Conservation (phyloP, 2,113 vertebrate genomes). For the Trichechus manatus region DNA sequence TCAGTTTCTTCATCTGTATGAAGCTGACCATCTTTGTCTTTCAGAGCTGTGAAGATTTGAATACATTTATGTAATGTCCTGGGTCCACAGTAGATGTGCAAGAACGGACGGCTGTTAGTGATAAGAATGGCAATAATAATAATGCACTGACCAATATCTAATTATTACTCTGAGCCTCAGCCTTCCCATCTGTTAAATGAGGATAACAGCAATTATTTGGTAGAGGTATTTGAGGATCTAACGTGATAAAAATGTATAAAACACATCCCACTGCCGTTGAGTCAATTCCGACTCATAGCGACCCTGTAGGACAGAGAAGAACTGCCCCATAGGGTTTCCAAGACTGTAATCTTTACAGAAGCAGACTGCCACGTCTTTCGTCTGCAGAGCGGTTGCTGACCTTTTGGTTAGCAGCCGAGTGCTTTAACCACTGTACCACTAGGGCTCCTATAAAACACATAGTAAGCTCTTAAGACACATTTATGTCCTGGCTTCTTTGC, state of each 20-base stretch:
- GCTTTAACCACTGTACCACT: too few relatives aligned
- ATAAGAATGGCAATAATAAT: not conserved
- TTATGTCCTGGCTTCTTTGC: not conserved
- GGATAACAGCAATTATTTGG: not conserved
- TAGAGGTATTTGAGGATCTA: not conserved
- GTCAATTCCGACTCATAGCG: too few relatives aligned
- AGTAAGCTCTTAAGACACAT: fast-evolving
- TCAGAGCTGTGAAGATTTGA: not conserved
- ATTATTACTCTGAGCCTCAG: not conserved
- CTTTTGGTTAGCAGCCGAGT: too few relatives aligned
- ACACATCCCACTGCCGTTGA: too few relatives aligned
- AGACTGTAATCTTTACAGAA: too few relatives aligned
- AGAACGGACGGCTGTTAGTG: not conserved
- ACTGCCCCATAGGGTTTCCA: too few relatives aligned
- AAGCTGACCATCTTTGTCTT: not conserved
- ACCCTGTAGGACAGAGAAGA: too few relatives aligned
- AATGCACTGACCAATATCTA: not conserved
- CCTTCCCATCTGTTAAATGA: not conserved
- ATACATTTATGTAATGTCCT: not conserved
- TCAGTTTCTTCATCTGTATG: not conserved
- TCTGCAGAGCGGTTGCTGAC: too few relatives aligned
- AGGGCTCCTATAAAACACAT: not conserved
- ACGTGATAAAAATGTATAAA: not conserved
- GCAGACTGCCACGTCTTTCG: too few relatives aligned
- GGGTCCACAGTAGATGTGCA: fast-evolving